phyloP scores from a whole-genome alignment of 1,140 invertebrate genomes.

The Bombus terrestris region DNA sequence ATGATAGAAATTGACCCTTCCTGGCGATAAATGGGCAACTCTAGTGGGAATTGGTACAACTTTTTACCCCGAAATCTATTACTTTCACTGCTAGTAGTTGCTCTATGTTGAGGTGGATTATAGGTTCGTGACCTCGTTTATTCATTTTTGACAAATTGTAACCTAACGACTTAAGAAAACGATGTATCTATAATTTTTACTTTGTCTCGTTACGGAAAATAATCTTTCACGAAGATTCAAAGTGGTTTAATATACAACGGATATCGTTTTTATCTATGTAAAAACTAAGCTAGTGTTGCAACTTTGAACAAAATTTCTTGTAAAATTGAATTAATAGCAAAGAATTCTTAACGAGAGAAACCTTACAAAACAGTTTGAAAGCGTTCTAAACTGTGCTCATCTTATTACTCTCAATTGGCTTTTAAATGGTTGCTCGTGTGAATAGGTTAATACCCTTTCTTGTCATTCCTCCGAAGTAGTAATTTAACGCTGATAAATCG shows the following conservation, averaged over 20 bases:
- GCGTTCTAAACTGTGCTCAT: background rate
- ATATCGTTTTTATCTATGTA: too few relatives aligned
- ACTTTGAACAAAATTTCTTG: background rate
- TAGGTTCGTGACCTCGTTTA: too few relatives aligned
- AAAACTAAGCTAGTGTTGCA: background rate
- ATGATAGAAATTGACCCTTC: background rate
- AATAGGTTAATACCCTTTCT: background rate
- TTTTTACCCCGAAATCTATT: background rate
- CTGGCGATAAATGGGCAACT: background rate
- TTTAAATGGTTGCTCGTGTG: background rate
- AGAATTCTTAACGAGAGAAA: background rate
- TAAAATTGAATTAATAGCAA: background rate
- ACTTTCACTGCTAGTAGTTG: too few relatives aligned
- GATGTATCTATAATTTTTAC: too few relatives aligned
- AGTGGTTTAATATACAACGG: too few relatives aligned
- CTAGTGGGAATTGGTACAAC: too few relatives aligned
- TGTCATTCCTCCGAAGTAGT: background rate
- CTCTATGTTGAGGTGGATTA: too few relatives aligned
- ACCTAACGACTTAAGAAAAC: too few relatives aligned
- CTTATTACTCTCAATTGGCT: background rate
- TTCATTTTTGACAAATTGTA: too few relatives aligned
- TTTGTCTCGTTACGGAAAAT: too few relatives aligned
- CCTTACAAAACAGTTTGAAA: background rate
- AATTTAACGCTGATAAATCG: background rate
- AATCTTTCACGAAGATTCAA: too few relatives aligned